A percentile compares a stretch with the other conserved stretches of the same genome.
Evolutionary conservation across 2,797 vertebrate species (phyloP).

Genomic region (Crenuchus spilurus): DNA sequence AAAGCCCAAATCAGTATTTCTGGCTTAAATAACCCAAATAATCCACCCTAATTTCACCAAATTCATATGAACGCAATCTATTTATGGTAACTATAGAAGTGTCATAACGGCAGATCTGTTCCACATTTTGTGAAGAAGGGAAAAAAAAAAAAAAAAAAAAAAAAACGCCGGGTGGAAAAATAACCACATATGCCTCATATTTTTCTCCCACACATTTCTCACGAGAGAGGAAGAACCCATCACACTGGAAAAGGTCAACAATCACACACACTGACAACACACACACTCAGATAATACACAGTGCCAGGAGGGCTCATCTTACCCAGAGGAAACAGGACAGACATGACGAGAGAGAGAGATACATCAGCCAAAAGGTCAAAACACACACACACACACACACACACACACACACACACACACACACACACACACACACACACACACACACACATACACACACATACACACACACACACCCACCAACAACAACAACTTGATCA

Average conservation of each 20-base stretch:
- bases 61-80: no score
- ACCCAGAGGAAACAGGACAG: slow-evolving; percentile 65
- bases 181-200: slow-evolving; percentile 20
- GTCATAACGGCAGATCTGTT: no score
- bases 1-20: no score
- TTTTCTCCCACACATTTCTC: slow-evolving; percentile 17
- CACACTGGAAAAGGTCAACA: slow-evolving; percentile 78
- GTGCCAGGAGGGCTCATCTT: slow-evolving; percentile 66
- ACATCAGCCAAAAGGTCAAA: slow-evolving; percentile 4
- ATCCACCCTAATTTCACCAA: no score
- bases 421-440: no score
- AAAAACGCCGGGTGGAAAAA: slow-evolving; percentile 30
- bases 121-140: background rate
- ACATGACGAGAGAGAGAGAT: slow-evolving; percentile 31
- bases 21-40: no score
- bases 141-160: slow-evolving; percentile 30
- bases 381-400: slow-evolving; percentile 5
- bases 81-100: no score
- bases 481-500: no score
- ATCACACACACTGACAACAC: slow-evolving; percentile 75
- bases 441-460: no score
- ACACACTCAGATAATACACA: slow-evolving; percentile 65
- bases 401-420: slow-evolving; percentile 1
- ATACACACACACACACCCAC: no score
- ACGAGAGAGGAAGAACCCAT: slow-evolving; percentile 75